Evolutionary conservation across 2,797 vertebrate species (phyloP).

Genomic region (Muraenolepis orangiensis): DNA sequence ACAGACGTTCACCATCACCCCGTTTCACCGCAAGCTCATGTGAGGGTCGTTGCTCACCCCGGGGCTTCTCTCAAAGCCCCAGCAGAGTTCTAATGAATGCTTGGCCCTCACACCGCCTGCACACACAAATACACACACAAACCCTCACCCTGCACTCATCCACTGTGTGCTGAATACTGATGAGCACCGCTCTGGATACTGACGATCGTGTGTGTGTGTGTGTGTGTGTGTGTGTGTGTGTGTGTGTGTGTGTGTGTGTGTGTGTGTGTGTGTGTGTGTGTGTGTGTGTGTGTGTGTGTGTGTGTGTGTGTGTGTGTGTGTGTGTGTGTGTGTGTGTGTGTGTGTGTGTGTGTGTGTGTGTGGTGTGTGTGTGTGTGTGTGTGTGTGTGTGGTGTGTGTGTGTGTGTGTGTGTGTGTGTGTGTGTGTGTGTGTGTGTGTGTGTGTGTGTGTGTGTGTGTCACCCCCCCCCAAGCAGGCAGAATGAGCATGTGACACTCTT

Average conservation of each 20-base stretch:
- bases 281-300: not conserved
- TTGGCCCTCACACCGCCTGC: constrained; percentile 12
- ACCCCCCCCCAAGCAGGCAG: constrained; percentile 10
- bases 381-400: constrained; percentile 7
- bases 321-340: constrained; percentile 21
- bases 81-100: constrained; percentile 32
- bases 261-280: constrained; percentile 1
- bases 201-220: not conserved
- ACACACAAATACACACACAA: constrained; percentile 36
- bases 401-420: not conserved
- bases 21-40: not conserved
- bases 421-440: constrained; percentile 1
- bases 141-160: constrained; percentile 9
- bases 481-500: constrained; percentile 46
- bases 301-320: constrained; percentile 2
- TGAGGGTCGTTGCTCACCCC: not conserved
- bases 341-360: constrained; percentile 2
- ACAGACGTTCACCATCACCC: not conserved
- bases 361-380: constrained; percentile 3
- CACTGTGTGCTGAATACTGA: not conserved
- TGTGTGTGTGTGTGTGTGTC: constrained; percentile 25
- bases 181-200: not conserved
- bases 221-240: constrained; percentile 10
- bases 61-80: constrained; percentile 13
- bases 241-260: constrained; percentile 5